These are phyloP conservation scores for Resseliella maxima DNA, from an alignment of 2,888 invertebrate genomes.

Conservation along the genomic window DNA sequence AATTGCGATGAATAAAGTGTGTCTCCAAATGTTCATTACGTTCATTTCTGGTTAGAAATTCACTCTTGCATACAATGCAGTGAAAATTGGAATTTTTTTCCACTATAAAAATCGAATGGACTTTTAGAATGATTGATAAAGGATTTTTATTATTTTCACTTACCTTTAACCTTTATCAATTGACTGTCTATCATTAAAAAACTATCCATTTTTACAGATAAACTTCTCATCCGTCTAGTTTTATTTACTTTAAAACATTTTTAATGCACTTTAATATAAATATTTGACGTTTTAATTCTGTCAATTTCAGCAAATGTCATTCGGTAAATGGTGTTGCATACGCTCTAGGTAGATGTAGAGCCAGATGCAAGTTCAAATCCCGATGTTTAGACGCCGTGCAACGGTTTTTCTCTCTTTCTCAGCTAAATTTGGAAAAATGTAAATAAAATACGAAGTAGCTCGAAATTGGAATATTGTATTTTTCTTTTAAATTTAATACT, in stretches of 20 bases:
- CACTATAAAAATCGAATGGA: background rate
- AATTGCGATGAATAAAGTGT: background rate
- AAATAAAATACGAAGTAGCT: background rate
- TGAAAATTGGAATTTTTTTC: conserved; percentile 39
- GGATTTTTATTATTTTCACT: background rate
- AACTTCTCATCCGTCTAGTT: background rate
- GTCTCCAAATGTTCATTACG: conserved; percentile 49
- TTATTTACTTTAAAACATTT: background rate
- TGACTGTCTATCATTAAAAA: background rate
- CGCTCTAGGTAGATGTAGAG: background rate
- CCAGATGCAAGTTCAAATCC: conserved; percentile 14
- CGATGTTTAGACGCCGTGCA: background rate
- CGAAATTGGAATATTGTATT: background rate
- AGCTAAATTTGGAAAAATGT: background rate
- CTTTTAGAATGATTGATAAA: background rate
- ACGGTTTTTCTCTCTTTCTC: background rate
- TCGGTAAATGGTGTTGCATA: background rate
- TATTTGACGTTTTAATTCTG: background rate
- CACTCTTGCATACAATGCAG: background rate
- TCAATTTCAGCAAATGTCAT: conserved; percentile 31
- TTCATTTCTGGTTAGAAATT: background rate
- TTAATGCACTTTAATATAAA: background rate
- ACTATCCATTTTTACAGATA: background rate
- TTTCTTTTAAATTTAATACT: background rate
- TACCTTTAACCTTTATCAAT: conserved; percentile 13